Evolutionary conservation across 2,797 vertebrate genomes (phyloP).

Genomic region (Leuciscus waleckii): DNA sequence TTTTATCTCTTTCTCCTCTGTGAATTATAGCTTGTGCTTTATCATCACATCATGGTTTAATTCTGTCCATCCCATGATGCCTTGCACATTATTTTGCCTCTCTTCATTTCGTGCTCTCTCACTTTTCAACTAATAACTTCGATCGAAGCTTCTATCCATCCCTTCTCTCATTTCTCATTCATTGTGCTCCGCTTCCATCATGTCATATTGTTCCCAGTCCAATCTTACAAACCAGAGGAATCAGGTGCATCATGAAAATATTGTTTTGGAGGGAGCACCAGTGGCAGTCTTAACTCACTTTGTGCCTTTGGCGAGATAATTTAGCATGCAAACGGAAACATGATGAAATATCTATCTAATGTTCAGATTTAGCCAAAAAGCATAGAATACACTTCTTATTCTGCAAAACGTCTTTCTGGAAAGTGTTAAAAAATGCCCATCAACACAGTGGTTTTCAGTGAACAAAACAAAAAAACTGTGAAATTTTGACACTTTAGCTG

Average conservation of each 20-base stretch:
- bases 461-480: background rate
- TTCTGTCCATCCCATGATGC: constrained; percentile 47
- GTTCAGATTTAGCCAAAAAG: background rate
- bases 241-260: background rate
- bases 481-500: background rate
- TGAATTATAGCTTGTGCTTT: constrained; percentile 41
- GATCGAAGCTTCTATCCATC: constrained; percentile 9
- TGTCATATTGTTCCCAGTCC: constrained; percentile 19
- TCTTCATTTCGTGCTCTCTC: constrained; percentile 21
- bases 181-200: constrained; percentile 5
- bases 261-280: constrained; percentile 1
- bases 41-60: constrained; percentile 49
- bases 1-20: constrained; percentile 52
- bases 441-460: too few relatives aligned
- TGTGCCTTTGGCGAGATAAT: background rate
- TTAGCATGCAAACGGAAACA: background rate
- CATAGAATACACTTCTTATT: background rate
- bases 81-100: constrained; percentile 21
- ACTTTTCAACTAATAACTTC: constrained; percentile 10
- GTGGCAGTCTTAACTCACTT: background rate
- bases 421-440: background rate
- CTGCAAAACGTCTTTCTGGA: background rate
- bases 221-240: constrained; percentile 25
- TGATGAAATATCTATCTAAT: background rate
- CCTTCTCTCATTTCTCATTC: constrained; percentile 11